Evolutionary conservation across 2,113 vertebrate species (phyloP).

Genomic region (Barbus barbus): DNA sequence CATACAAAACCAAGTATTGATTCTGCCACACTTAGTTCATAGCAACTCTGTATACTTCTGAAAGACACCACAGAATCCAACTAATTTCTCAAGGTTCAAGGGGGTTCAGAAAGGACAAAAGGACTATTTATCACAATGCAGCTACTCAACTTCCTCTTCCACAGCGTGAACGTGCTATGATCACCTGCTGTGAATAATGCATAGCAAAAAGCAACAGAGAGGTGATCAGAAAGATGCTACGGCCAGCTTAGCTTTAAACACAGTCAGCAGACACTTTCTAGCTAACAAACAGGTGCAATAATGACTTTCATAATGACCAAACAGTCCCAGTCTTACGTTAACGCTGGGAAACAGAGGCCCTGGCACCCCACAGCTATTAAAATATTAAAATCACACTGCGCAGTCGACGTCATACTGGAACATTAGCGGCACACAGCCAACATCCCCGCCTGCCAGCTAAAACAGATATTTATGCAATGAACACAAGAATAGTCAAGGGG

Average conservation of each 20-base stretch:
- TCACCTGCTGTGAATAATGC: slow-evolving; percentile 17
- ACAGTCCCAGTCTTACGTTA: background rate
- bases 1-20: background rate
- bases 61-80: background rate
- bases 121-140: background rate
- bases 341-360: background rate
- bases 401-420: background rate
- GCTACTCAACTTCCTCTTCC: background rate
- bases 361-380: background rate
- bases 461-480: slow-evolving; percentile 11
- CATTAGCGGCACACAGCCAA: slow-evolving; percentile 11
- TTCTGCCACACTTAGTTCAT: slow-evolving; percentile 1
- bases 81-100: background rate
- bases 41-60: background rate
- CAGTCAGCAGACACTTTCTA: background rate
- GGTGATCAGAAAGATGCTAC: slow-evolving; percentile 2
- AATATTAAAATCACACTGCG: slow-evolving; percentile 30
- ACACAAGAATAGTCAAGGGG: slow-evolving; percentile 15
- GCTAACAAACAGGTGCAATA: slow-evolving; percentile 10
- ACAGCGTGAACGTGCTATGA: background rate
- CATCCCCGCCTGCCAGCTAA: background rate
- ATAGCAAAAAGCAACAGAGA: background rate
- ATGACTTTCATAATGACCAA: slow-evolving; percentile 13
- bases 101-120: background rate
- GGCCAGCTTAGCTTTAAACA: background rate